Percentiles rank a stretch among this genome's conserved stretches.
These are phyloP conservation scores for Mythimna albipuncta DNA, from an alignment of 2,888 invertebrate genomes.

Conservation along the genomic window DNA sequence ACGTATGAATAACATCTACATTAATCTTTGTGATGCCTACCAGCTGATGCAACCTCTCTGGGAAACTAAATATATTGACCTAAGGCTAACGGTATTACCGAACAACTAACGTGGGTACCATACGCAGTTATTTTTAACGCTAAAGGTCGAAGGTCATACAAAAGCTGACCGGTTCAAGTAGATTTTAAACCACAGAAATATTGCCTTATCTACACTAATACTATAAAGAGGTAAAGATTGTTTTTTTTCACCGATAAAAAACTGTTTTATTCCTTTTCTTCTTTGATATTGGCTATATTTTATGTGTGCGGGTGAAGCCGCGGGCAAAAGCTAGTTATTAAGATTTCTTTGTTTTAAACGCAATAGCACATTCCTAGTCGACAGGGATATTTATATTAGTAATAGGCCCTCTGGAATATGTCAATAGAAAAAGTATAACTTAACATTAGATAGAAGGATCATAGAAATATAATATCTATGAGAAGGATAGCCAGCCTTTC, in stretches of 20 bases:
- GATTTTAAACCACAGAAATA: background rate
- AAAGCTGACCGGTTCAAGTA: slow-evolving; percentile 6
- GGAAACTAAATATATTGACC: background rate
- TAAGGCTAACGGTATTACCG: slow-evolving; percentile 9
- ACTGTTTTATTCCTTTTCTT: too few species aligned
- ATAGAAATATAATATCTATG: too few species aligned
- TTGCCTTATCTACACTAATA: too few species aligned
- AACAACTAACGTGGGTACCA: background rate
- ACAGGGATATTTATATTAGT: background rate
- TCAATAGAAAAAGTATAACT: too few species aligned
- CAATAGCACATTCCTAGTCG: background rate
- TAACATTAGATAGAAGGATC: too few species aligned
- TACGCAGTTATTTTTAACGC: slow-evolving; percentile 27
- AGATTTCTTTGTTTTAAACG: too few species aligned
- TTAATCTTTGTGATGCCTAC: background rate
- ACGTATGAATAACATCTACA: background rate
- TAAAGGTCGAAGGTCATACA: slow-evolving; percentile 6
- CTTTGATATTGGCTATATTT: too few species aligned
- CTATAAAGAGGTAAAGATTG: too few species aligned
- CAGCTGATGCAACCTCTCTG: slow-evolving; percentile 8
- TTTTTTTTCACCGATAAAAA: too few species aligned
- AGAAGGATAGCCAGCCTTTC: too few species aligned
- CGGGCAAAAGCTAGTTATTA: too few species aligned
- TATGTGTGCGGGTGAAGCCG: too few species aligned
- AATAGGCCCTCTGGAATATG: background rate